Conservation (phyloP, 2,113 vertebrate species). For the Perca schrenkii region DNA sequence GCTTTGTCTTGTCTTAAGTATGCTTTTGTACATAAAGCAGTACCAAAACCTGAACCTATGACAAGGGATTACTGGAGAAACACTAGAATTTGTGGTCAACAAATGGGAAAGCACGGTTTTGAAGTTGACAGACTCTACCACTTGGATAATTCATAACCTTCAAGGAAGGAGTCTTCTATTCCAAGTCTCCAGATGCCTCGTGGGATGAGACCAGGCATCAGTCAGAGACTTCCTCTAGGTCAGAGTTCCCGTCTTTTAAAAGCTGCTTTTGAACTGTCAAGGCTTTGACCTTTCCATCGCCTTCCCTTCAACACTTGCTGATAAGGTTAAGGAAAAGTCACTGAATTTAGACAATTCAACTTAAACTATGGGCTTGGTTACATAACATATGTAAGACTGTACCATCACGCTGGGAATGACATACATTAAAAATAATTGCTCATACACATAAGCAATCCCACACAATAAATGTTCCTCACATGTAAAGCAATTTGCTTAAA, state of each 20-base stretch:
- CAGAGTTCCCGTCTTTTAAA: constrained; percentile 63
- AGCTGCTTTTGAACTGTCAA: constrained; percentile 70
- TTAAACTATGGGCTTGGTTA: constrained; percentile 82
- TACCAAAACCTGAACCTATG: constrained; percentile 70
- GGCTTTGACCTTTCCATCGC: constrained; percentile 59
- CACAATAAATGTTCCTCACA: constrained; percentile 85
- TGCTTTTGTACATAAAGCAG: constrained; percentile 72
- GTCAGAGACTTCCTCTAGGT: constrained; percentile 54
- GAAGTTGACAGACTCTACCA: constrained; percentile 62
- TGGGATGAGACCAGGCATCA: constrained; percentile 54
- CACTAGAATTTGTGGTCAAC: constrained; percentile 66
- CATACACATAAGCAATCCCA: constrained; percentile 87
- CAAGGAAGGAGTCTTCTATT: constrained; percentile 65
- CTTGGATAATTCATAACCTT: constrained; percentile 64
- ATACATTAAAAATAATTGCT: constrained; percentile 85
- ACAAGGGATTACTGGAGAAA: constrained; percentile 61
- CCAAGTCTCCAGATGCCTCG: constrained; percentile 63
- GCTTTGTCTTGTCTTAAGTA: constrained; percentile 66
- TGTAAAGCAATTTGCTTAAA: constrained; percentile 87
- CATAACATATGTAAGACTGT: constrained; percentile 89
- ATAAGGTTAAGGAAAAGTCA: constrained; percentile 60
- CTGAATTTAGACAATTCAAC: constrained; percentile 78
- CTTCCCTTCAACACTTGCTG: constrained; percentile 49
- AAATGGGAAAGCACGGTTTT: constrained; percentile 68
- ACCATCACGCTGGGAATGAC: constrained; percentile 88